Base-by-base conservation (phyloP, 2,888 invertebrate genomes). In the Lochmaea crataegi region DNA sequence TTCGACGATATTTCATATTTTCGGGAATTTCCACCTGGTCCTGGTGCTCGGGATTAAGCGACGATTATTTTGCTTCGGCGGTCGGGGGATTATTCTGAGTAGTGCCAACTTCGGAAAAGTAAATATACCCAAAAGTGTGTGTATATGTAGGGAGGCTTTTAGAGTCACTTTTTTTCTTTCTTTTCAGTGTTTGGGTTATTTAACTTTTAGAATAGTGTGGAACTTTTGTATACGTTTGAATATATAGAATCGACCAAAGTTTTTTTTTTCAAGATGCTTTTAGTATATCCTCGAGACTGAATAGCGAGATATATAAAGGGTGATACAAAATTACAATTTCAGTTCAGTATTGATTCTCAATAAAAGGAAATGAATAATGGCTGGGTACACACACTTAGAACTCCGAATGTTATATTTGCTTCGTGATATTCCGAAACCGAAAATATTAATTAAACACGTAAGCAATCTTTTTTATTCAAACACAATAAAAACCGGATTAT, bases 51-150 rank as follows among this genome's bases (percentile, higher is more conserved):
- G 83, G 83, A 84, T 85, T 83, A 84, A 82, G 82, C 78, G 82
- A 80, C 81, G 83, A 84, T 84, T 83, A 84, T 84, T 83, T 83
- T 82, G 81, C 81, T 82, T 82, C 81, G 80, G 82, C 80, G 79
- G 75, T 75, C 80, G 80, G 82, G 16, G 82, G 84, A 84, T 84
- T 84, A 85, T 80, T 80, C 83, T 82, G 83, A 83, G 83, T 83
- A 82, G 80, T 79, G 78, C 80, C 82, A 82, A 83, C 82, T 83
- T 82, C 78, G 77, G 78, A 79, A 82, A 83, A 83, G 84, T 84
- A 84, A 85, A 85, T 84, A 84, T 84, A 18, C 84, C 82, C 83
- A 79, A 83, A 77, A 81, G 58, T 42, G 22, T 38, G 68, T 80
- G 63, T 42, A 66, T 70, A 64, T 77, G 66, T 74, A 76, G 76